phyloP scores from a whole-genome alignment of 2,888 invertebrate genomes.

The Rhagium mordax region DNA sequence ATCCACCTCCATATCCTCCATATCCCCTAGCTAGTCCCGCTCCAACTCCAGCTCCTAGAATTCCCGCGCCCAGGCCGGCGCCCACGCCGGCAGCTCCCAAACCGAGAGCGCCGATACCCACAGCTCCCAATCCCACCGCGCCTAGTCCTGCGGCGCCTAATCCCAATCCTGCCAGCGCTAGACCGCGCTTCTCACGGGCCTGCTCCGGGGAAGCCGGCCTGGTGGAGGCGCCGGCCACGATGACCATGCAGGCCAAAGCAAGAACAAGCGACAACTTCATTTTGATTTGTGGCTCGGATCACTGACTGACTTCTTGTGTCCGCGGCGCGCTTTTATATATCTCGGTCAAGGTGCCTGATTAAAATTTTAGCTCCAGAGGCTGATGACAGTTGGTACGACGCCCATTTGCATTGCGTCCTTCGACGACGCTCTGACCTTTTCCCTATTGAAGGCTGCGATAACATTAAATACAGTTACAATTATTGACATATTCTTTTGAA shows the following conservation, averaged over 20 bases:
- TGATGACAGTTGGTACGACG: not conserved
- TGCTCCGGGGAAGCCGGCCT: slow-evolving; percentile 29
- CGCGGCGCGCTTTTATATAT: slow-evolving; percentile 9
- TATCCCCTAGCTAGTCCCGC: slow-evolving; percentile 41
- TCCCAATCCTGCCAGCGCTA: slow-evolving; percentile 36
- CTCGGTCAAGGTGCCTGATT: slow-evolving; percentile 11
- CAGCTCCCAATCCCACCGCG: slow-evolving; percentile 45
- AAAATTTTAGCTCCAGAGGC: not conserved
- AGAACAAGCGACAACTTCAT: slow-evolving; percentile 44
- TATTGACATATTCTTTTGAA: too few relatives aligned
- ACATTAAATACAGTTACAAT: too few relatives aligned
- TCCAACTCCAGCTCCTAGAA: slow-evolving; percentile 35
- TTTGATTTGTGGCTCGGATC: slow-evolving; percentile 24
- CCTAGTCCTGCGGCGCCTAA: slow-evolving; percentile 49
- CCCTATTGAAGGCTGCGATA: too few relatives aligned
- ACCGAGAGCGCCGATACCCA: slow-evolving; percentile 30
- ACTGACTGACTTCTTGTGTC: slow-evolving; percentile 1
- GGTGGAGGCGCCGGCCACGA: slow-evolving; percentile 39
- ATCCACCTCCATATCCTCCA: slow-evolving; percentile 36
- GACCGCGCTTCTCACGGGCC: slow-evolving; percentile 43
- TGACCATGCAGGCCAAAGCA: slow-evolving; percentile 41
- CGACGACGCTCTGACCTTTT: too few relatives aligned
- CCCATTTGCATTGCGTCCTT: not conserved
- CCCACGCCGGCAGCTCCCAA: slow-evolving; percentile 28
- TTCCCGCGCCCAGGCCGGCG: slow-evolving; percentile 5